Base-by-base conservation (phyloP, 1,140 invertebrate species). In the Thaumatotibia leucotreta region DNA sequence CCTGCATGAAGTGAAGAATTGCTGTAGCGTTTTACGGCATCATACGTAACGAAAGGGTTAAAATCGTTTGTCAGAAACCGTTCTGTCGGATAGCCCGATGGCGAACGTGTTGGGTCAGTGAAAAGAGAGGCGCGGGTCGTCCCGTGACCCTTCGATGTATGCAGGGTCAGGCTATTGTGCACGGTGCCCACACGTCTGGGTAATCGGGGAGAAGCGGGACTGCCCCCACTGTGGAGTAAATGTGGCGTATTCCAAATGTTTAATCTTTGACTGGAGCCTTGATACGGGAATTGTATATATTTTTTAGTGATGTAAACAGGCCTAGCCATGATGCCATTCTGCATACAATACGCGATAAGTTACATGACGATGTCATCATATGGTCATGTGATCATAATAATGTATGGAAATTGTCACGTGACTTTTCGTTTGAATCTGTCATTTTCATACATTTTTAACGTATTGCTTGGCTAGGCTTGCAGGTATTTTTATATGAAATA, bases 71-170 rank as follows among this genome's bases (percentile, higher is more conserved):
- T 45, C 39, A 20, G 39, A 45, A 14, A 45, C 27, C 2, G 27
- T 4, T 29, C 27, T 6, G 27, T 58, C 24, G 52, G 52, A 58
- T 58, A 27, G 4, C 22, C 39, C 39, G 39, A 22, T 50, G 49
- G 49, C 52, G 23, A 27, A 31, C 52, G 52, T 58, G 52, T 58
- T 24, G 52, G 52, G 52, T 27, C 39, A 29, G 52, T 49, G 39
- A 14, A 5, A n/a, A 8, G 23, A 11, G n/a, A n/a, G n/a, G 24
- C 23, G 23, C 52, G 52, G 52, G 52, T 31, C 52, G 52, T 2
- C 52, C 52, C 52, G 52, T 58, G 52, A 58, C 52, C 52, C 52
- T 24, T 58, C 52, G 24, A 29, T 58, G 24, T 27, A 58, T 27
- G 24, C 50, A 24, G 24, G 52, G 52, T 58, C 27, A 58, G 52